These are phyloP conservation scores for Gymnocypris eckloni DNA, from an alignment of 2,797 vertebrate species.

Conservation along the genomic window DNA sequence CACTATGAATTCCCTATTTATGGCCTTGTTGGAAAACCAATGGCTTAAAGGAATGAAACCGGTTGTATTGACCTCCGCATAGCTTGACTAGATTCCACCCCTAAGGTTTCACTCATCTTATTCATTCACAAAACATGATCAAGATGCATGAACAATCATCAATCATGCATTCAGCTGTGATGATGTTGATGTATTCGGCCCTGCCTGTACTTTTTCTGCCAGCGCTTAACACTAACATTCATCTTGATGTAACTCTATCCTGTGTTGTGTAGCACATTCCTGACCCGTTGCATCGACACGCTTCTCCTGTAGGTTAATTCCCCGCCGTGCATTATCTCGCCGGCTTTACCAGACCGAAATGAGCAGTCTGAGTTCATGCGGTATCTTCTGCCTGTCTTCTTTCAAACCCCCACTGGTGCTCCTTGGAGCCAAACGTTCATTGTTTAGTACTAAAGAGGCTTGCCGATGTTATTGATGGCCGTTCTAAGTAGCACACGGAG, in stretches of 20 bases:
- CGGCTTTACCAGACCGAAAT: constrained; percentile 16
- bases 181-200: constrained; percentile 19
- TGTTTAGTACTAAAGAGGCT: constrained; percentile 36
- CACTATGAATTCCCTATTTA: neutral
- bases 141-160: constrained; percentile 6
- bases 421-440: constrained; percentile 19
- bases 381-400: constrained; percentile 31
- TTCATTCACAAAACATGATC: neutral
- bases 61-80: neutral
- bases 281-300: neutral
- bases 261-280: constrained; percentile 32
- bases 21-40: neutral
- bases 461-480: constrained; percentile 33
- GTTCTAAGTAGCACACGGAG: constrained; percentile 18
- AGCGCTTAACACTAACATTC: neutral
- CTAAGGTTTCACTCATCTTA: neutral
- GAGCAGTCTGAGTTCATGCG: neutral
- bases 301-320: neutral
- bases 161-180: constrained; percentile 24
- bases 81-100: neutral
- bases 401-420: constrained; percentile 17
- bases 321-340: neutral
- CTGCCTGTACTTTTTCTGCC: constrained; percentile 15
- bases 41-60: neutral
- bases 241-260: constrained; percentile 38